phyloP scores from a whole-genome alignment of 1,140 invertebrate species.

The Aphaenogaster rudis region DNA sequence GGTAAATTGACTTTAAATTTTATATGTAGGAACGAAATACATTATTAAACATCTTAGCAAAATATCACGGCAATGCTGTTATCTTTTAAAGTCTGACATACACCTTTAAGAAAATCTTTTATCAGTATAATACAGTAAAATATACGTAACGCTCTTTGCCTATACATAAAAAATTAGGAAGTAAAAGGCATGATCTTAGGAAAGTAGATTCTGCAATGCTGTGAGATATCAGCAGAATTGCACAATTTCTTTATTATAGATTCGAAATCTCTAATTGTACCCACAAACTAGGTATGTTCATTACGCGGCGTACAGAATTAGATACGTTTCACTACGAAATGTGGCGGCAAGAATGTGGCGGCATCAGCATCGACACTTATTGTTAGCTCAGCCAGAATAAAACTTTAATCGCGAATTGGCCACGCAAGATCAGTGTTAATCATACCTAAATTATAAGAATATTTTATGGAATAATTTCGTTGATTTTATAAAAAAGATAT shows the following conservation, averaged over 20 bases:
- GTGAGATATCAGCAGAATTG: not conserved
- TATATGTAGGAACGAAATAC: too few relatives aligned
- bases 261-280: conserved; percentile 57
- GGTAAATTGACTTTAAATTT: too few relatives aligned
- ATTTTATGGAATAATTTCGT: not conserved
- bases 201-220: not conserved
- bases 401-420: conserved; percentile 55
- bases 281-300: conserved; percentile 42
- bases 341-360: conserved; percentile 45
- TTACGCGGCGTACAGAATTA: conserved; percentile 53
- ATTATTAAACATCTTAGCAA: too few relatives aligned
- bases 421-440: conserved; percentile 59
- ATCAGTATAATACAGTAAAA: not conserved
- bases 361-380: conserved; percentile 51
- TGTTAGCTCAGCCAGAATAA: conserved; percentile 66
- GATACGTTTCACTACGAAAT: not conserved
- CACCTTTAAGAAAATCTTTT: not conserved
- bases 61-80: too few relatives aligned
- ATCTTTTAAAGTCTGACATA: too few relatives aligned
- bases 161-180: not conserved
- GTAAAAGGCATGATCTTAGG: not conserved
- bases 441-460: not conserved
- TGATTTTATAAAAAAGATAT: not conserved
- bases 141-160: not conserved
- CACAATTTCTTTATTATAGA: conserved; percentile 62